Evolutionary conservation across 2,113 vertebrate species (phyloP), one percentile per base, ranked within the genome.

Genomic region (Toxotes jaculatrix): DNA sequence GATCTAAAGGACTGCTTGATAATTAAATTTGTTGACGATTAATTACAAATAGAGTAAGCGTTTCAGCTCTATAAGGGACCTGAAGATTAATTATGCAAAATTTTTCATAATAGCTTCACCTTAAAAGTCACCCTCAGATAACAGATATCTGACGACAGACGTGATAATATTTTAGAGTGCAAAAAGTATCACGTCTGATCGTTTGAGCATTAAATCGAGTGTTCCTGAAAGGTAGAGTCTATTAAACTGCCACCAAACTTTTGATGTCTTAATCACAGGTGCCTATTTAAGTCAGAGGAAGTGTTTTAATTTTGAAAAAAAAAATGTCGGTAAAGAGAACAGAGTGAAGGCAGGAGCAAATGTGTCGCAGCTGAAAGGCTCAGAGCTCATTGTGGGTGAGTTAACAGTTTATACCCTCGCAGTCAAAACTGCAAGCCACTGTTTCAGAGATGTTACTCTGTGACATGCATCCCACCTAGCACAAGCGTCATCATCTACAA

Each of bases 341-440:
- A 79, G n/a, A 67, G 34, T 63, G 36, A 38, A 71, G 10, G 27
- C 42, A 66, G 1, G 47, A 66, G 34, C n/a, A 42, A 51, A 65
- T 74, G 45, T 77, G 32, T 63, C 13, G 3, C 62, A 23, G 72
- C 57, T 57, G 34, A 42, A 60, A 79, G 60, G 34, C 23, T 77
- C 43, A 34, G 63, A 79, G 64, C 76, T 80, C 42, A 43, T 5
- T 32, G 53, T 14, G n/a, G 3, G 64, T 87, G 79, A 80, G 49
- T 77, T 27, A 81, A 86, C 66, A 84, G 63, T 65, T 85, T 83
- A 82, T 66, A 77, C 66, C 83, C 74, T 79, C 12, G 0, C 73
- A 77, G 40, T 77, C 31, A 66, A 87, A 86, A 67, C 74, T 36
- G 61, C 62, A 47, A 84, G 59, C 31, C 40, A 71, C 66, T 36